These are phyloP conservation scores for Hypanus sabinus DNA, from an alignment of 2,113 vertebrate genomes.

Conservation along the genomic window DNA sequence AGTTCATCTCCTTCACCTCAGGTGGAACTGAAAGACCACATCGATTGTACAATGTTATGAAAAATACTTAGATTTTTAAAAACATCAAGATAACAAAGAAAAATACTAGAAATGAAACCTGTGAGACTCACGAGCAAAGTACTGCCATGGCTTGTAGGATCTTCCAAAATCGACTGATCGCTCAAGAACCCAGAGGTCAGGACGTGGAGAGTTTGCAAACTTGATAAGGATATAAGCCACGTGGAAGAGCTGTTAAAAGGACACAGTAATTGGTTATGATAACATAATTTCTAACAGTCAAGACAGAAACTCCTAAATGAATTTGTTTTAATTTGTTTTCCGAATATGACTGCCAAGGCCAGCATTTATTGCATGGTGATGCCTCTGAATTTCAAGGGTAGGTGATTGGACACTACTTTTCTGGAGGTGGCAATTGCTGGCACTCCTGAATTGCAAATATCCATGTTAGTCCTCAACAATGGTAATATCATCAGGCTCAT, in stretches of 20 bases:
- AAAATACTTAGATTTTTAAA: neutral
- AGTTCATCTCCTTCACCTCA: neutral
- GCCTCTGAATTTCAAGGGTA: too few relatives aligned
- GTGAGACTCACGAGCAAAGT: slow-evolving; percentile 83
- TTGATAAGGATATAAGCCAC: slow-evolving; percentile 88
- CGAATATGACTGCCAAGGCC: too few relatives aligned
- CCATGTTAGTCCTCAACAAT: too few relatives aligned
- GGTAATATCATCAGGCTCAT: neutral
- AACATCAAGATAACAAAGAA: neutral
- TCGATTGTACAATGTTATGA: neutral
- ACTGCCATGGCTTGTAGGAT: slow-evolving; percentile 82
- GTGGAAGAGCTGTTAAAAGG: slow-evolving; percentile 74
- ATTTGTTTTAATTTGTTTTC: too few relatives aligned
- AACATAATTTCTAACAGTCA: neutral
- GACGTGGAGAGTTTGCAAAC: slow-evolving; percentile 90
- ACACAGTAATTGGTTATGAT: slow-evolving; percentile 38
- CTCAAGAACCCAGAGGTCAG: slow-evolving; percentile 87
- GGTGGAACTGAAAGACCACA: too few relatives aligned
- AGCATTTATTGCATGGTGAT: too few relatives aligned
- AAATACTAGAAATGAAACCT: too few relatives aligned
- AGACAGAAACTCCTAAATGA: too few relatives aligned
- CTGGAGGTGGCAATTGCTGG: too few relatives aligned
- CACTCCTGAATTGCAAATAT: too few relatives aligned
- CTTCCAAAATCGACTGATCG: slow-evolving; percentile 78
- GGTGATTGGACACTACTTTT: too few relatives aligned